Percentiles rank a stretch among this genome's conserved stretches.
Conservation (phyloP, 2,113 vertebrate genomes). For the Plestiodon gilberti region DNA sequence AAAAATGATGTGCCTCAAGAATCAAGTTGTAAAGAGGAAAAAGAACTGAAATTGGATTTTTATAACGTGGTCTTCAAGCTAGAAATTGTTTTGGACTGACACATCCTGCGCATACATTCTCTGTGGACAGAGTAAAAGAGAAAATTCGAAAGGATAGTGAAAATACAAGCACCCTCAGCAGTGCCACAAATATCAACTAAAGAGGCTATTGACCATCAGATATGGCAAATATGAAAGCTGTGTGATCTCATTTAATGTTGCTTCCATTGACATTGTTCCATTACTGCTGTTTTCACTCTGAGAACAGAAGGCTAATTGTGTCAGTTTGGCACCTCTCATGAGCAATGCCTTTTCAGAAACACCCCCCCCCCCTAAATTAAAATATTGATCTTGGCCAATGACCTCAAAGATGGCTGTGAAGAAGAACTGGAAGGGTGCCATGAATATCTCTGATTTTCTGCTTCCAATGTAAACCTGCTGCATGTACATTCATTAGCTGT, state of each 20-base stretch:
- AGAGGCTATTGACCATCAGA: conserved; percentile 40
- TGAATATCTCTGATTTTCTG: not conserved
- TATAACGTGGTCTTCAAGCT: conserved; percentile 15
- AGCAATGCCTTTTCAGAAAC: not conserved
- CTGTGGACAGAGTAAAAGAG: not conserved
- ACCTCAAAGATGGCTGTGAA: not conserved
- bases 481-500: not conserved
- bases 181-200: conserved; percentile 38
- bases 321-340: not conserved
- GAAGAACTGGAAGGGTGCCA: not conserved
- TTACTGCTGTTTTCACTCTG: conserved; percentile 2
- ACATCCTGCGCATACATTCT: not conserved
- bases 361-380: not conserved
- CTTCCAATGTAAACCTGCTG: not conserved
- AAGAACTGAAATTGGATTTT: not conserved
- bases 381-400: not conserved
- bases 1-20: not conserved
- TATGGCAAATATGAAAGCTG: conserved; percentile 30
- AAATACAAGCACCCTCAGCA: conserved; percentile 11
- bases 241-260: conserved; percentile 51
- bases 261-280: conserved; percentile 25
- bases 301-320: not conserved
- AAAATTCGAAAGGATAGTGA: conserved; percentile 24
- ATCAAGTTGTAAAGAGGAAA: not conserved
- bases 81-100: conserved; percentile 10